Evolutionary conservation across 2,888 invertebrate species (phyloP).

Genomic region (Rhamphomyia laevipes): DNA sequence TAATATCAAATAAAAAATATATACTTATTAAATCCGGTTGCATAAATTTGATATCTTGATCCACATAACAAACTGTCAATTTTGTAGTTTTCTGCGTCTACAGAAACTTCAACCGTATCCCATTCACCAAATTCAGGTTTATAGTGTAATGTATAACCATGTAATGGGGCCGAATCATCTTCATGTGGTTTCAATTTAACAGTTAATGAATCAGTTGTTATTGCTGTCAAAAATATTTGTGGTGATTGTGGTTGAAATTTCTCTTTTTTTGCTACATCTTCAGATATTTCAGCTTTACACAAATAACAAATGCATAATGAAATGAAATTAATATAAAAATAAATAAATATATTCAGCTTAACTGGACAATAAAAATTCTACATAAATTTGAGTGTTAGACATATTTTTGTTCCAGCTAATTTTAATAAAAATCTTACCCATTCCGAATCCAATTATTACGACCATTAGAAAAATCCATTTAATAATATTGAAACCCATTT

Average conservation of each 20-base stretch:
- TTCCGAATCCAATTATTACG: not conserved
- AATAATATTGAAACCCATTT: conserved; percentile 28
- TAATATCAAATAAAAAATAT: too few relatives aligned
- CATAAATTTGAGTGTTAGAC: too few relatives aligned
- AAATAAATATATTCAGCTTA: too few relatives aligned
- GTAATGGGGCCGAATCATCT: conserved; percentile 72
- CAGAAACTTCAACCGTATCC: conserved; percentile 73
- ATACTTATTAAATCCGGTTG: conserved; percentile 84
- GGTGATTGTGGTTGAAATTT: conserved; percentile 68
- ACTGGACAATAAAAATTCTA: too few relatives aligned
- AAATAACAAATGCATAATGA: too few relatives aligned
- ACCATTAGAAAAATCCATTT: conserved; percentile 28
- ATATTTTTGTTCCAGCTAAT: too few relatives aligned
- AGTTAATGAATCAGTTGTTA: conserved; percentile 62
- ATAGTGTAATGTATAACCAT: conserved; percentile 84
- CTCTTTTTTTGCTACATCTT: too few relatives aligned
- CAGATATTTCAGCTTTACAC: too few relatives aligned
- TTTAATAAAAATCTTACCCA: not conserved
- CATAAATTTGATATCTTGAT: conserved; percentile 84
- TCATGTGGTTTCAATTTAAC: conserved; percentile 61
- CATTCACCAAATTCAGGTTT: conserved; percentile 92
- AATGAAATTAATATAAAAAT: too few relatives aligned
- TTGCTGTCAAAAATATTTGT: conserved; percentile 59
- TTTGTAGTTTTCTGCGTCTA: conserved; percentile 69
- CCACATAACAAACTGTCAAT: conserved; percentile 85